Evolutionary conservation across 2,113 vertebrate genomes (phyloP).

Genomic region (Bufo bufo): DNA sequence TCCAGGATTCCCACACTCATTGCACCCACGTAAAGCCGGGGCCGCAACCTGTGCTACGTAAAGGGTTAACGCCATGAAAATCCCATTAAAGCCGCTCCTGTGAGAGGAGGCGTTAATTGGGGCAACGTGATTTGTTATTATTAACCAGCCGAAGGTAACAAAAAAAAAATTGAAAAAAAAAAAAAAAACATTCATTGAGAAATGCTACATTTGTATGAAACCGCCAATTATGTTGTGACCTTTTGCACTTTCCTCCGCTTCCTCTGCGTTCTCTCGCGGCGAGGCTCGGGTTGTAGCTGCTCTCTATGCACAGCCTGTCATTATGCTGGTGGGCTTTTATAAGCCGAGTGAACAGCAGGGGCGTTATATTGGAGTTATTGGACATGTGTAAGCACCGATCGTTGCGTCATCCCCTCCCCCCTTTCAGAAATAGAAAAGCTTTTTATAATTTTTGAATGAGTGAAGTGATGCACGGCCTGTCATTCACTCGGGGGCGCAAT

Average conservation of each 20-base stretch:
- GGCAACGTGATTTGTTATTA: neutral
- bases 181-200: neutral
- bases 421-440: neutral
- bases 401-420: neutral
- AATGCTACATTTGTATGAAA: conserved; percentile 12
- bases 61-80: neutral
- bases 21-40: neutral
- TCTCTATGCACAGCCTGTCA: neutral
- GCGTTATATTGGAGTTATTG: neutral
- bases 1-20: neutral
- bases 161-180: neutral
- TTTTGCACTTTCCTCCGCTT: conserved; percentile 24
- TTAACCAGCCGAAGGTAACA: neutral
- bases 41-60: neutral
- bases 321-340: conserved; percentile 22
- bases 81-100: neutral
- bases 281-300: neutral
- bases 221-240: conserved; percentile 22
- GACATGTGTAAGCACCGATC: neutral
- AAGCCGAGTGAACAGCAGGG: neutral
- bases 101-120: conserved; percentile 9
- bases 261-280: neutral
- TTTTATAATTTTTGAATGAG: neutral
- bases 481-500: neutral
- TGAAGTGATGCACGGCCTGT: neutral